phyloP scores from a whole-genome alignment of 1,140 invertebrate species.

The Probaryconus sp. region DNA sequence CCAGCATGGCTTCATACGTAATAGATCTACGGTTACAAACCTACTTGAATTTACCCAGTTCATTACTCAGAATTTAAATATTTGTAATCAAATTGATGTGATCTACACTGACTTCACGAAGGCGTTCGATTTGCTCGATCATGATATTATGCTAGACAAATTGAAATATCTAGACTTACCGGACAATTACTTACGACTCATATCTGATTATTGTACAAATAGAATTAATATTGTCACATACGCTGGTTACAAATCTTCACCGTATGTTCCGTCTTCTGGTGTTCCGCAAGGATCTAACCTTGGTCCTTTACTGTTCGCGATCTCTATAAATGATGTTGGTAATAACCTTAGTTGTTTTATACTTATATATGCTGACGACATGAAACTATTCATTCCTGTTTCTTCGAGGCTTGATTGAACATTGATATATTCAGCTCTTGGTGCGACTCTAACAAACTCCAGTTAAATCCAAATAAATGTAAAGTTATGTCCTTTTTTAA shows the following conservation, averaged over 20 bases:
- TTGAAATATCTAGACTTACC: conserved; percentile 17
- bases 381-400: conserved; percentile 6
- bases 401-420: background rate
- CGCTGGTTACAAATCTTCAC: background rate
- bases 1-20: background rate
- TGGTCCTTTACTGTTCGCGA: conserved; percentile 15
- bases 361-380: conserved; percentile 25
- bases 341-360: background rate
- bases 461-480: conserved; percentile 21
- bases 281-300: conserved; percentile 12
- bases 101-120: too few species aligned
- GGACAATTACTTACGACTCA: conserved; percentile 14
- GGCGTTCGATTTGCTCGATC: conserved; percentile 43
- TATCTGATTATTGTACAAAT: conserved; percentile 31
- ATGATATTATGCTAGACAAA: conserved; percentile 28
- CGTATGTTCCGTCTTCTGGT: background rate
- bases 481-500: background rate
- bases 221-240: conserved; percentile 23
- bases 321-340: conserved; percentile 23
- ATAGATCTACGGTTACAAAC: conserved; percentile 1
- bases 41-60: background rate
- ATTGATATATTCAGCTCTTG: background rate
- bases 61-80: background rate
- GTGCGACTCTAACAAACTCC: background rate
- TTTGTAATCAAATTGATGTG: background rate